Conservation (phyloP, 2,888 invertebrate species). For the Gortyna flavago region DNA sequence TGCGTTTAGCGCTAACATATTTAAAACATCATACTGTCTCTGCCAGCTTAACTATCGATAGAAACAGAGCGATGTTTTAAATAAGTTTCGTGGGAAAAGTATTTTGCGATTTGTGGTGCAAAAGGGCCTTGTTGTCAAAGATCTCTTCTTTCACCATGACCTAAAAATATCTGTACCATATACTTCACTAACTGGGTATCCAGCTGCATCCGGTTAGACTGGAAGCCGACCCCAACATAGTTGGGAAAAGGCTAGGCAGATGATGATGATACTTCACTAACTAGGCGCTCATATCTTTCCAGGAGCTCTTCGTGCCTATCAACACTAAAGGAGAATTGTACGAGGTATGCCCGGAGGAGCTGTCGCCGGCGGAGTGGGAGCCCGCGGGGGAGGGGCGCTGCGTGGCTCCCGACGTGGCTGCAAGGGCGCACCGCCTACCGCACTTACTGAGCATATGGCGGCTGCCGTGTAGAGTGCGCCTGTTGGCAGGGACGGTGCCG, state of each 20-base stretch:
- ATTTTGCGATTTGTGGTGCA: background rate
- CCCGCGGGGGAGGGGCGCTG: conserved; percentile 86
- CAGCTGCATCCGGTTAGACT: too few species aligned
- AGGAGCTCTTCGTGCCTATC: conserved; percentile 93
- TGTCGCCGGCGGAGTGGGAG: conserved; percentile 89
- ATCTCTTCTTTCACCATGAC: background rate
- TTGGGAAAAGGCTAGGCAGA: too few species aligned
- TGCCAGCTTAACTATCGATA: too few species aligned
- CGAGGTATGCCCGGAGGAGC: conserved; percentile 90
- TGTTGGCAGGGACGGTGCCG: conserved; percentile 91
- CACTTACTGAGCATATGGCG: conserved; percentile 90
- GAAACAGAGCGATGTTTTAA: background rate
- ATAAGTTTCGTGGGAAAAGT: background rate
- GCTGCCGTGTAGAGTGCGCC: conserved; percentile 90
- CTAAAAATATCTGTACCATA: background rate
- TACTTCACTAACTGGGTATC: conserved; percentile 53
- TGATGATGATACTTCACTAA: conserved; percentile 46
- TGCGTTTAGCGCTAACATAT: too few species aligned
- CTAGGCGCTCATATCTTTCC: conserved; percentile 73
- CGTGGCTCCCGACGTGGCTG: conserved; percentile 86
- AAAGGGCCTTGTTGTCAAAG: too few species aligned
- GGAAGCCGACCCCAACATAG: too few species aligned
- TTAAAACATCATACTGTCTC: background rate
- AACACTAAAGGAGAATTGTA: conserved; percentile 94
- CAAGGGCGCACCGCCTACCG: conserved; percentile 88